Evolutionary conservation across 1,140 invertebrate species (phyloP), one percentile per base, ranked within the genome.

Genomic region (Camponotus pennsylvanicus): DNA sequence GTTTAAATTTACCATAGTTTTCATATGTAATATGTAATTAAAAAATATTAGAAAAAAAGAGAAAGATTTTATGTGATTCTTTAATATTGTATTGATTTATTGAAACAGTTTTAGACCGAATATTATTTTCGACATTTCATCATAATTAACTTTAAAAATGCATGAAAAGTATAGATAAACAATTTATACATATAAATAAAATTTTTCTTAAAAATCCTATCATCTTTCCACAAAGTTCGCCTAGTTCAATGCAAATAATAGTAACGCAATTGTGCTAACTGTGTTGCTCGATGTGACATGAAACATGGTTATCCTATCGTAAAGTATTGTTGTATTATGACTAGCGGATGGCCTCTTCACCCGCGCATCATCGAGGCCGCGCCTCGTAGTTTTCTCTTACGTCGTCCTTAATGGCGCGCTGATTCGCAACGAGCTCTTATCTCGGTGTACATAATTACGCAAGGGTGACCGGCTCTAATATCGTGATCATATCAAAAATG

Each of bases 311-410:
- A 34, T 63, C 32, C 42, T 6, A 40, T 40, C 37, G 37, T 18
- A 0, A 63, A 85, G 18, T 77, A 64, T 84, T 66, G 32, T 32
- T 52, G 13, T 90, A 70, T 90, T 90, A 85, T 90, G 89, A 75
- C 88, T 90, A 32, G 18, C 27, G 82, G 77, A 86, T 90, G 66
- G 69, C 86, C 80, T 90, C 77, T 90, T 90, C 86, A 90, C 86
- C 82, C 77, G 40, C 11, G 49, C 42, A 64, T 64, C 45, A 11
- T 21, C 15, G 0, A 27, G 27, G 27, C 42, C 45, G 32, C 49
- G 32, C 18, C 11, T 18, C 40, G 27, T 59, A 11, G 40, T 59
- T 21, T 70, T 2, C n/a, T 73, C 32, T 49, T 61, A 73, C 8
- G 27, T 55, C 18, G 40, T 37, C 40, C 32, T 73, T 59, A 83